Percentiles rank a stretch among this genome's conserved stretches.
Conservation (phyloP, 2,113 vertebrate genomes). For the Callocephalon fimbriatum region DNA sequence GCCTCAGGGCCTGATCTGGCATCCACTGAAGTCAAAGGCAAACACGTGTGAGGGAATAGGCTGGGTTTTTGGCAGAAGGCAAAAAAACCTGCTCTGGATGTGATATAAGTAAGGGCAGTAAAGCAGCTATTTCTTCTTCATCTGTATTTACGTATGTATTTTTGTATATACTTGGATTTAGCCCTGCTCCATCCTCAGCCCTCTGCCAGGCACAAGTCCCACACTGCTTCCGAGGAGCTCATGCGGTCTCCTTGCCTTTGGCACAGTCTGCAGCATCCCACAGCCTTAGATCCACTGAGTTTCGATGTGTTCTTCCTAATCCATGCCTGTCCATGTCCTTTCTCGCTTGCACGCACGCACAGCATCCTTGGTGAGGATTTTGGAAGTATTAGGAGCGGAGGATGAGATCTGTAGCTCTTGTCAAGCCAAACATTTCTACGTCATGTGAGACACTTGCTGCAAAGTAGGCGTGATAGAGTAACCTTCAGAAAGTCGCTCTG, state of each 20-base stretch:
- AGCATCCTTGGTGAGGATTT: not conserved
- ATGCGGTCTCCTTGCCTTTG: not conserved
- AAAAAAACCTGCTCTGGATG: not conserved
- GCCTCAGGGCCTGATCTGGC: not conserved
- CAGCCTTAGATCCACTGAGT: fast-evolving
- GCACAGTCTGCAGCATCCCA: not conserved
- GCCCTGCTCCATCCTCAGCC: not conserved
- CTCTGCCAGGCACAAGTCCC: not conserved
- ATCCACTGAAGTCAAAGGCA: not conserved
- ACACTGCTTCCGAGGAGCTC: fast-evolving
- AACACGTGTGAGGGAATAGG: fast-evolving
- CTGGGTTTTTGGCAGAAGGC: not conserved
- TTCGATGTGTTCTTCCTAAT: not conserved
- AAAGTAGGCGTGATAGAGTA: not conserved
- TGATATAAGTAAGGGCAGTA: not conserved
- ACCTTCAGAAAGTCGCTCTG: not conserved
- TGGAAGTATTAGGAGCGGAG: not conserved
- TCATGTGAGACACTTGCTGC: not conserved
- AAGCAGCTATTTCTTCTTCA: not conserved
- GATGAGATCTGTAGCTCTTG: not conserved
- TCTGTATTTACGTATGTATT: not conserved
- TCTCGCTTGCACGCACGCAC: not conserved
- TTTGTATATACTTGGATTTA: not conserved
- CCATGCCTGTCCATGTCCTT: not conserved
- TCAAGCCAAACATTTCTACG: not conserved